Evolutionary conservation across 2,797 vertebrate species (phyloP), one percentile per base, ranked within the genome.

Genomic region (Sarcoramphus papa): DNA sequence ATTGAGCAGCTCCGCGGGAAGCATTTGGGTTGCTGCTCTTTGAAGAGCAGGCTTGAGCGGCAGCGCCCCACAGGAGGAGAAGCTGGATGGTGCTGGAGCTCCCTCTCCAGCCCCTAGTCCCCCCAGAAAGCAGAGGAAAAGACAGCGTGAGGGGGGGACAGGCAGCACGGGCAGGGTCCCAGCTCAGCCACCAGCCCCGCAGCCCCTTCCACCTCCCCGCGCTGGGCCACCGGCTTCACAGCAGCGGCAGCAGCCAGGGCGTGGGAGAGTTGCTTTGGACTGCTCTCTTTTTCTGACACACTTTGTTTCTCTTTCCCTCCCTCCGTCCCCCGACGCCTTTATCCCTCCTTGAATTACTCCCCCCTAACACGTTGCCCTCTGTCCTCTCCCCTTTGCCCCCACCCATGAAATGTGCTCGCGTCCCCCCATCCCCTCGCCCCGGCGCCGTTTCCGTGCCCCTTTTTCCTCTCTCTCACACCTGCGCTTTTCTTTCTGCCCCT

Each of bases 11-110:
- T 94, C 90, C 4, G 19, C 14, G 7, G 85, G 95, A 95, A 92
- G 67, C 88, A 75, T 94, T 94, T 90, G 76, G 33, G 94, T 77
- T 80, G 79, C 82, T 90, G 73, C 40, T 94, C 82, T 91, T 91
- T 94, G 93, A 96, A 91, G 63, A 76, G 56, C 8, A 1, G 53
- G 33, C 41, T 90, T 1, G 6, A 92, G 73, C 3, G 0, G 90
- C 93, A 88, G 51, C 4, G 2, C 41, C n/a, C 41, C 0, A 1
- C 78, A 54, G 63, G 25, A 90, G 50, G n/a, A 85, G 65, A 94
- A 74, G 69, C 22, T 2, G 5, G 69, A 30, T 57, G 54, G 63
- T 87, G 88, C 67, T 6, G 5, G 59, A 25, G 70, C 59, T 90
- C 80, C 74, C 73, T 28, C 54, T 90, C 73, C 82, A 75, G 85